phyloP scores from a whole-genome alignment of 2,888 invertebrate genomes.

The Acholoe squamosa region DNA sequence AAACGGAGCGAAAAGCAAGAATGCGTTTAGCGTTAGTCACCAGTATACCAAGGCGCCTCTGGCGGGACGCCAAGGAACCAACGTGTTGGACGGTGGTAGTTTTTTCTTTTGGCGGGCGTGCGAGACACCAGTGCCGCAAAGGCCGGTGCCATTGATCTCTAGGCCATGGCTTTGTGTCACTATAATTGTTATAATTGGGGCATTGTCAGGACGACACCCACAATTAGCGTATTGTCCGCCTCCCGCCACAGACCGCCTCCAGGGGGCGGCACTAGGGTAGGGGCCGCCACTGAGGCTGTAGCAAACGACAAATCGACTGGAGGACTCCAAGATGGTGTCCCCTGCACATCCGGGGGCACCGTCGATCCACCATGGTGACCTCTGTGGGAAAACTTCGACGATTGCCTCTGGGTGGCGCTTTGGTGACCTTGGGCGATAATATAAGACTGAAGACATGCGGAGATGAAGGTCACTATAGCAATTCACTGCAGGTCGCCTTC shows the following conservation, averaged over 20 bases:
- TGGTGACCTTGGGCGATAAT: conserved; percentile 23
- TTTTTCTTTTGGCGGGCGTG: neutral
- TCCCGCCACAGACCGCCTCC: neutral
- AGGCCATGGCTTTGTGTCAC: conserved; percentile 40
- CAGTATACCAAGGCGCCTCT: neutral
- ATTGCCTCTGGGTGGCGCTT: neutral
- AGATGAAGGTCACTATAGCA: neutral
- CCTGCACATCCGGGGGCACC: neutral
- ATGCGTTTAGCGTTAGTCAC: conserved; percentile 42
- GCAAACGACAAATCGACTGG: neutral
- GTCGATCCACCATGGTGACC: neutral
- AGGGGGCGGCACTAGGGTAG: neutral
- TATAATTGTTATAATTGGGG: conserved; percentile 58
- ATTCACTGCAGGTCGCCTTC: neutral
- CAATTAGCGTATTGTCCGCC: conserved; percentile 54
- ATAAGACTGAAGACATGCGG: neutral
- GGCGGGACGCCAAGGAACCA: neutral
- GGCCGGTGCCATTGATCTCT: conserved; percentile 44
- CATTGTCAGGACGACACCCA: conserved; percentile 50
- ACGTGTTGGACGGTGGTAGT: neutral
- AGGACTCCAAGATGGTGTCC: neutral
- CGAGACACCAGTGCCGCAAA: neutral
- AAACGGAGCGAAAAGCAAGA: neutral
- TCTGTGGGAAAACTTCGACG: conserved; percentile 30
- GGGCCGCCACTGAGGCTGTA: too few relatives aligned